Evolutionary conservation across 2,113 vertebrate species (phyloP).

Genomic region (Mastomys natalensis): DNA sequence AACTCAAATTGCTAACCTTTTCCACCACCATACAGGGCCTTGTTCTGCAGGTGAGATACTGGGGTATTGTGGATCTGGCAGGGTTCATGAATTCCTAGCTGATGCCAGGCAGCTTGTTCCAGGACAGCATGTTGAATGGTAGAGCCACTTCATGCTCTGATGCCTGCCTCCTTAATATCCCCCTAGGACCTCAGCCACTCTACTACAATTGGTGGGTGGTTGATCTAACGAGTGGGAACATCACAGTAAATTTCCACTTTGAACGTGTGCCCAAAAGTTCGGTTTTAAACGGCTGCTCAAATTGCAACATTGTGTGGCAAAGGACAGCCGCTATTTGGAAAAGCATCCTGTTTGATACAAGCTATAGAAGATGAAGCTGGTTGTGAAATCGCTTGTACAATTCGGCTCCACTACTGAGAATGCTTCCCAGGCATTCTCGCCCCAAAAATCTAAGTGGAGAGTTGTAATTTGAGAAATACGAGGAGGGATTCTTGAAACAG

Average conservation of each 20-base stretch:
- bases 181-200: not conserved
- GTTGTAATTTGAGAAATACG: not conserved
- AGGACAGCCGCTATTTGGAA: not conserved
- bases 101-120: not conserved
- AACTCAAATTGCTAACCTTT: not conserved
- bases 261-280: not conserved
- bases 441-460: not conserved
- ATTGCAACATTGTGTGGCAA: conserved; percentile 1
- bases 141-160: not conserved
- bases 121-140: not conserved
- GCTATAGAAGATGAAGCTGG: not conserved
- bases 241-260: conserved; percentile 16
- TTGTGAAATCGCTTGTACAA: conserved; percentile 66
- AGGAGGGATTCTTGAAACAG: conserved; percentile 34
- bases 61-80: no score
- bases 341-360: conserved; percentile 1
- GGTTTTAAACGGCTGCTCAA: conserved; percentile 47
- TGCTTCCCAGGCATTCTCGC: conserved; percentile 3
- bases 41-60: not conserved
- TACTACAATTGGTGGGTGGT: not conserved
- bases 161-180: not conserved
- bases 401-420: not conserved
- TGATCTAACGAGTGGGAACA: conserved; percentile 31
- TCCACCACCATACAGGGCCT: not conserved
- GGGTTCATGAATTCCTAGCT: not conserved